Base-by-base conservation (phyloP, 2,888 invertebrate species). In the Andrena trimmerana region DNA sequence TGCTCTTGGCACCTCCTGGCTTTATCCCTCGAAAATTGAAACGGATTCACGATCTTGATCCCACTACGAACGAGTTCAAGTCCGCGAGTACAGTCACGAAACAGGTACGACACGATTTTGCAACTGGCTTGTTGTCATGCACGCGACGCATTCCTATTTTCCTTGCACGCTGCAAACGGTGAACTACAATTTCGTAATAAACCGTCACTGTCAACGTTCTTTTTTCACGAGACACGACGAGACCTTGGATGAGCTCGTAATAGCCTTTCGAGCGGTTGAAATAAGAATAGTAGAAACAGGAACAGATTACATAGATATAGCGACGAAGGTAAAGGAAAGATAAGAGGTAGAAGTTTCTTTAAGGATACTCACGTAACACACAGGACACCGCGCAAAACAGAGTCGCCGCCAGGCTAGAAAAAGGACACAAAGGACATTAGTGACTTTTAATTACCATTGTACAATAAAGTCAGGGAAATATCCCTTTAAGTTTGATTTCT, bases 361-460 rank as follows among this genome's bases (percentile, higher is more conserved):
- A 20, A 33, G 3, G 16, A 27, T 90, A 92, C 92, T 92, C 87
- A 92, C 92, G 92, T 82, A 92, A 79, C 29, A 75, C 78, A 20
- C 87, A 89, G n/a, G 90, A 60, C n/a, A 87, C 85, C 33, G 73
- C 69, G 52, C 78, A 77, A 42, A 88, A 69, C 48, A 92, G 79
- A 63, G 79, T 63, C 70, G 86, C 89, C 76, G 74, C 82, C 54
- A 91, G 78, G 83, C 92, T 92, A 78, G 8, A 90, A 89, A 48
- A 76, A 73, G 31, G 69, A 54, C 0, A 36, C 13, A 29, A n/a
- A 54, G 20, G 24, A 24, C 20, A 27, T 50, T 29, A 57, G 60
- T 52, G 52, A n/a, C 48, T 27, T 50, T 2, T 33, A 10, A 6
- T n/a, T 60, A 24, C 1, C 1, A 2, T 24, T 57, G 20, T 2